Evolutionary conservation across 1,140 invertebrate genomes (phyloP).

Genomic region (Latrodectus geometricus): DNA sequence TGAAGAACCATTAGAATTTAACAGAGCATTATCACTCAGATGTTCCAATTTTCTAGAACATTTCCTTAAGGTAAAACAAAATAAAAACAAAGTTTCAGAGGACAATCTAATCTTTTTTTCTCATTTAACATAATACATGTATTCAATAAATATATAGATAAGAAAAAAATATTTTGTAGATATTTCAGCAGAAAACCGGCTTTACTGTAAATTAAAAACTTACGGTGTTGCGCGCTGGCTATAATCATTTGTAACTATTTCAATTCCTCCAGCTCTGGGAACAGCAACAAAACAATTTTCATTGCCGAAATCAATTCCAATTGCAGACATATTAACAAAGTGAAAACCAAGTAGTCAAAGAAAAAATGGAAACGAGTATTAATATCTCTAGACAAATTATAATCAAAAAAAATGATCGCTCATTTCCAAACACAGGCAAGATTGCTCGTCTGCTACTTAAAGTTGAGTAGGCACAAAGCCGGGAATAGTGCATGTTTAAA

Average conservation of each 20-base stretch:
- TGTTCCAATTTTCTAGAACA: too few species aligned
- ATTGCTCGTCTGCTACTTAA: not conserved
- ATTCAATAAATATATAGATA: too few species aligned
- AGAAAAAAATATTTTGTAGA: not conserved
- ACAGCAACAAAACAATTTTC: conserved; percentile 97
- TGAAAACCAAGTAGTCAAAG: not conserved
- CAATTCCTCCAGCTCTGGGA: conserved; percentile 96
- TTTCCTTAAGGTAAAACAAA: too few species aligned
- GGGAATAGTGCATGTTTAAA: not conserved
- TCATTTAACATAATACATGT: too few species aligned
- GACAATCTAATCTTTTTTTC: too few species aligned
- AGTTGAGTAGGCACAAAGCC: not conserved
- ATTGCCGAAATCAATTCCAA: conserved; percentile 99
- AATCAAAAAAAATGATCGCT: not conserved
- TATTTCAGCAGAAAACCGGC: not conserved
- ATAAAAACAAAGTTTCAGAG: too few species aligned
- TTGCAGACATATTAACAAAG: conserved; percentile 75
- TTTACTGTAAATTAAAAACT: conserved; percentile 73
- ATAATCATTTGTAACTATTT: conserved; percentile 98
- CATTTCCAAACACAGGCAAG: not conserved
- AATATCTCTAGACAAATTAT: not conserved
- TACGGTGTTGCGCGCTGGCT: conserved; percentile 96
- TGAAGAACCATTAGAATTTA: too few species aligned
- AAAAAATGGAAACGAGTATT: not conserved
- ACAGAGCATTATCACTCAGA: too few species aligned